These are phyloP conservation scores for Limnephilus marmoratus DNA, from an alignment of 2,888 invertebrate genomes.

Conservation along the genomic window DNA sequence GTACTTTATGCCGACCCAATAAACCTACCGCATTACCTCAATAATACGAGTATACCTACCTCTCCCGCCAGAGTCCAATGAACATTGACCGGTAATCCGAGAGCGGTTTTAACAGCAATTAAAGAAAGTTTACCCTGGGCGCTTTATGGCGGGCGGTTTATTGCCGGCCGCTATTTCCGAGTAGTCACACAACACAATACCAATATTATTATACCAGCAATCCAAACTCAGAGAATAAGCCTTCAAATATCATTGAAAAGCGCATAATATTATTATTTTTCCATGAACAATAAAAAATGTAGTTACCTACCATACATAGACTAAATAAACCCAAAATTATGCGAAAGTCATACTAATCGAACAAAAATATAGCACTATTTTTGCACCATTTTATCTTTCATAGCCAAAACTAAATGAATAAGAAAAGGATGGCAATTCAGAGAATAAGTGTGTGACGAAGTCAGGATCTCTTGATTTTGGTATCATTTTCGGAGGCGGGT, in stretches of 20 bases:
- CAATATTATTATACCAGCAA: neutral
- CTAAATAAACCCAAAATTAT: too few species aligned
- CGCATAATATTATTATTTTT: neutral
- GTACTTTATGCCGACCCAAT: neutral
- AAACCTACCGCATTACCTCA: neutral
- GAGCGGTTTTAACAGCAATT: conserved; percentile 13
- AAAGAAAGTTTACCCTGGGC: conserved; percentile 8
- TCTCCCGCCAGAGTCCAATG: neutral
- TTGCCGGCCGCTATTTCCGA: neutral
- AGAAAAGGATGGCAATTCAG: too few species aligned
- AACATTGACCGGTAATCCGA: neutral
- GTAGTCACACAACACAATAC: neutral
- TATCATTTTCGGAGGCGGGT: too few species aligned
- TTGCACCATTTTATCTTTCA: too few species aligned
- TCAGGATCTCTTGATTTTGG: too few species aligned
- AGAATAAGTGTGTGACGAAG: too few species aligned
- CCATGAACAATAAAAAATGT: too few species aligned
- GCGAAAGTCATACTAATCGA: too few species aligned
- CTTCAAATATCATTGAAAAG: neutral
- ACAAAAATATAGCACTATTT: too few species aligned
- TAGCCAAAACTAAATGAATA: too few species aligned
- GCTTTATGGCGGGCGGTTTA: conserved; percentile 15
- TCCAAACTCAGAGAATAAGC: neutral
- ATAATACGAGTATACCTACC: neutral
- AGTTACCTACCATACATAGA: too few species aligned